Conservation (phyloP, 2,113 vertebrate genomes). For the Sander vitreus region DNA sequence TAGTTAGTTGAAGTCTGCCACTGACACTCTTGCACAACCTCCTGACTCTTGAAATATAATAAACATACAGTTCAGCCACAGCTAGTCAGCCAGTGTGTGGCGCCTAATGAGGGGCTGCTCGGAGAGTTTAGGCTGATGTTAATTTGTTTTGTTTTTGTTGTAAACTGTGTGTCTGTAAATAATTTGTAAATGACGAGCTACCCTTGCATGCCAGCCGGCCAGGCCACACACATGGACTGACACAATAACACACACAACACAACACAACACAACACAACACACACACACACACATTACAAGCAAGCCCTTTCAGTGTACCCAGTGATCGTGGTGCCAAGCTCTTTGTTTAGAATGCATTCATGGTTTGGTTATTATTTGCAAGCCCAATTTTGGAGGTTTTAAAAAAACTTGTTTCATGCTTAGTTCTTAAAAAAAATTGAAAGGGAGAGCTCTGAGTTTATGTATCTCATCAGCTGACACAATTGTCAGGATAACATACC, state of each 20-base stretch:
- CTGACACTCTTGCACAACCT: slow-evolving; percentile 26
- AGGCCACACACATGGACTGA: slow-evolving; percentile 61
- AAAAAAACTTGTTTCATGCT: slow-evolving; percentile 25
- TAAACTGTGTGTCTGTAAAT: slow-evolving; percentile 74
- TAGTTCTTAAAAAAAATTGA: slow-evolving; percentile 26
- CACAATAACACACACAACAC: slow-evolving; percentile 41
- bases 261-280: slow-evolving; percentile 23
- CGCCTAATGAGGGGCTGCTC: slow-evolving; percentile 64
- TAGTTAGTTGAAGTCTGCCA: not conserved
- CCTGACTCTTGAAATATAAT: slow-evolving; percentile 45
- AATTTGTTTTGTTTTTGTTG: slow-evolving; percentile 76
- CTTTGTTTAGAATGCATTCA: slow-evolving; percentile 74
- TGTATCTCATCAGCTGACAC: slow-evolving; percentile 19
- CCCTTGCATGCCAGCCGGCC: slow-evolving; percentile 36
- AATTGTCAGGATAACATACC: not conserved
- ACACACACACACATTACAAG: slow-evolving; percentile 40
- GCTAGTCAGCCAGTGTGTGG: slow-evolving; percentile 32
- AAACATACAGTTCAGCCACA: slow-evolving; percentile 25
- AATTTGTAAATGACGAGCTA: slow-evolving; percentile 69
- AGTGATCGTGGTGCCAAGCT: slow-evolving; percentile 58
- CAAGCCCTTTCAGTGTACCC: slow-evolving; percentile 49
- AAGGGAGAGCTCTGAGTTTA: not conserved
- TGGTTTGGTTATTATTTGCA: slow-evolving; percentile 54
- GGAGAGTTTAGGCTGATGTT: slow-evolving; percentile 46
- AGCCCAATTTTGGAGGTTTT: slow-evolving; percentile 35